Conservation (phyloP, 2,888 invertebrate species). For the Napeogenes sylphis region DNA sequence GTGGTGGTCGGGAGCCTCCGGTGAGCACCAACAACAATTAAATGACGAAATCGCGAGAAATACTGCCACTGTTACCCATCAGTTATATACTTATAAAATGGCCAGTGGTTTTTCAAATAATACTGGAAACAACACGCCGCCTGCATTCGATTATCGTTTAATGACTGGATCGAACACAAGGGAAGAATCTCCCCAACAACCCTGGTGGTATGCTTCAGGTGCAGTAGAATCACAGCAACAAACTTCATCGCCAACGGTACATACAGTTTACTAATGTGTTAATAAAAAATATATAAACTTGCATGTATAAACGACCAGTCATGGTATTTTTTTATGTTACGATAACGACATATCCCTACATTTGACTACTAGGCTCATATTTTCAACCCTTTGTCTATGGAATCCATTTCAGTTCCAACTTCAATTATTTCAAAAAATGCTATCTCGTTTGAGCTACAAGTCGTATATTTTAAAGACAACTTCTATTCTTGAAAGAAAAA, state of each 20-base stretch:
- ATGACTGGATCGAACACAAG: constrained; percentile 77
- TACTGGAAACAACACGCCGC: constrained; percentile 80
- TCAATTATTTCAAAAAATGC: no score
- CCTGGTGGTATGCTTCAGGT: constrained; percentile 87
- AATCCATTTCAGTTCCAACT: no score
- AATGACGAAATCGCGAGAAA: constrained; percentile 71
- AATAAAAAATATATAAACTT: not conserved
- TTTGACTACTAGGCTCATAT: no score
- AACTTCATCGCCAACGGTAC: constrained; percentile 70
- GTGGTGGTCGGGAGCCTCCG: constrained; percentile 74
- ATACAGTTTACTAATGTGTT: constrained; percentile 24
- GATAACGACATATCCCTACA: no score
- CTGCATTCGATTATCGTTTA: constrained; percentile 86
- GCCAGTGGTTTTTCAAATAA: constrained; percentile 87
- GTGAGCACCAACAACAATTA: constrained; percentile 73
- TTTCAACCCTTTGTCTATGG: not conserved
- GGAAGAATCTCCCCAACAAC: constrained; percentile 67
- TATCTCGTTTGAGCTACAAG: not conserved
- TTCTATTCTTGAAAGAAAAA: no score
- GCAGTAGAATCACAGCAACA: constrained; percentile 77
- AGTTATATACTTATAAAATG: constrained; percentile 91
- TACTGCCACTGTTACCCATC: constrained; percentile 78
- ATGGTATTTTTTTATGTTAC: constrained; percentile 3
- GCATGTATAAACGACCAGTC: not conserved
- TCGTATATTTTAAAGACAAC: no score